Conservation (phyloP, 1,140 invertebrate species). For the Drosophila orosa region DNA sequence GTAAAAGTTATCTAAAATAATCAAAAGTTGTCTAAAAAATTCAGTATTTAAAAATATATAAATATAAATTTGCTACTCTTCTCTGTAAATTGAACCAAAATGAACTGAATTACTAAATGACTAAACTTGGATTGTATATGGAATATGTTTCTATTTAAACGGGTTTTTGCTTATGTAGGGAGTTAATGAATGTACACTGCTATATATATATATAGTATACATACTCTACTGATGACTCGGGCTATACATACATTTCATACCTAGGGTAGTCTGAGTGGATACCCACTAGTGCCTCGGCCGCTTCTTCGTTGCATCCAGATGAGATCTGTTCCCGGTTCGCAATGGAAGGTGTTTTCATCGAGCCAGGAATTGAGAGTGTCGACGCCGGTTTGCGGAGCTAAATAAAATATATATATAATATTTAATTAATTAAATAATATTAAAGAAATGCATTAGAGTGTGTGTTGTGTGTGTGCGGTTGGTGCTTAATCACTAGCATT, state of each 20-base stretch:
- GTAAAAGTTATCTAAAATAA: neutral
- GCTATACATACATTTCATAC: constrained; percentile 84
- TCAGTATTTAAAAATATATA: neutral
- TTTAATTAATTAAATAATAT: neutral
- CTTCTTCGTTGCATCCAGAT: constrained; percentile 88
- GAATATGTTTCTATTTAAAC: neutral
- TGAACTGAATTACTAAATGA: too few species aligned
- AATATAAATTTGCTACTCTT: neutral
- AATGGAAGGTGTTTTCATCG: constrained; percentile 93
- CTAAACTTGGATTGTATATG: neutral
- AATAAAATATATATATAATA: neutral
- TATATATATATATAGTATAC: constrained; percentile 15
- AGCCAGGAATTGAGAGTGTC: constrained; percentile 96
- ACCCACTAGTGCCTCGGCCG: constrained; percentile 91
- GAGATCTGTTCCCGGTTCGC: constrained; percentile 87
- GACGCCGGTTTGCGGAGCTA: constrained; percentile 98
- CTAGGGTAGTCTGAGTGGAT: constrained; percentile 94
- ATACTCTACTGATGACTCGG: constrained; percentile 34
- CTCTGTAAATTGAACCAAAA: neutral
- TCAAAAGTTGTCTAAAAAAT: neutral
- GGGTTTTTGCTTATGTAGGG: neutral
- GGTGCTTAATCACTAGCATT: constrained; percentile 31
- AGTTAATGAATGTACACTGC: constrained; percentile 34
- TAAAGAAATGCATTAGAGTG: neutral
- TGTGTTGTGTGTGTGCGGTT: neutral